Evolutionary conservation across 2,888 invertebrate species (phyloP).

Genomic region (Diarsia mendica): DNA sequence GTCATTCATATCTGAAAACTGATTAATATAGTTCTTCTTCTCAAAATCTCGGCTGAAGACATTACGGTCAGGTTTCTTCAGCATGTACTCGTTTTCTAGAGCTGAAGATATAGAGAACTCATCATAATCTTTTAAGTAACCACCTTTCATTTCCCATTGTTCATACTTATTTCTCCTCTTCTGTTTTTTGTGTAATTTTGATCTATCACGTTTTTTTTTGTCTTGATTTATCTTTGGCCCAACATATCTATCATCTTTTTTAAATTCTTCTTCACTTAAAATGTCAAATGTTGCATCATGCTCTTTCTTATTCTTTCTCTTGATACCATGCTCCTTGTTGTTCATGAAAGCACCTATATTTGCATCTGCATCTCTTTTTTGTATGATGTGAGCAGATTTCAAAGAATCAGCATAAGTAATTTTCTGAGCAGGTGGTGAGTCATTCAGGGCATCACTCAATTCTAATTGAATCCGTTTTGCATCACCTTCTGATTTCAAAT

Average conservation of each 20-base stretch:
- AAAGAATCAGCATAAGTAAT: constrained; percentile 84
- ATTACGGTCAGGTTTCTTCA: constrained; percentile 72
- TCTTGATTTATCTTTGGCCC: constrained; percentile 78
- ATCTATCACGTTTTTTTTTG: constrained; percentile 81
- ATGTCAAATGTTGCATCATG: constrained; percentile 66
- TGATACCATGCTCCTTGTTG: constrained; percentile 84
- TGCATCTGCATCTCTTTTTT: constrained; percentile 66
- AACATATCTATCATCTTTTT: constrained; percentile 84
- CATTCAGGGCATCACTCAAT: constrained; percentile 45
- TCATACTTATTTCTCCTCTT: constrained; percentile 86
- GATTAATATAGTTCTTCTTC: constrained; percentile 68
- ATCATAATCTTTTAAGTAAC: constrained; percentile 84
- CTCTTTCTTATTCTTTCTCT: constrained; percentile 71
- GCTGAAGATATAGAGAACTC: constrained; percentile 76
- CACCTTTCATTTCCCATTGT: constrained; percentile 87
- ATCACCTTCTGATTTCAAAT: constrained; percentile 50
- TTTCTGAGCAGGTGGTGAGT: constrained; percentile 66
- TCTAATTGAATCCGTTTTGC: constrained; percentile 42
- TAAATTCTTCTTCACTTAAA: constrained; percentile 81
- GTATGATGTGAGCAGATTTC: constrained; percentile 69
- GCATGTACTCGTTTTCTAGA: constrained; percentile 73
- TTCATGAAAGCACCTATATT: constrained; percentile 77
- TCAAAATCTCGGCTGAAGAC: constrained; percentile 68
- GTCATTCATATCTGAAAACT: constrained; percentile 66
- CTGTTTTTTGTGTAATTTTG: constrained; percentile 83